Evolutionary conservation across 2,888 invertebrate genomes (phyloP), one percentile per base, ranked within the genome.

Genomic region (Campoplex nolae): DNA sequence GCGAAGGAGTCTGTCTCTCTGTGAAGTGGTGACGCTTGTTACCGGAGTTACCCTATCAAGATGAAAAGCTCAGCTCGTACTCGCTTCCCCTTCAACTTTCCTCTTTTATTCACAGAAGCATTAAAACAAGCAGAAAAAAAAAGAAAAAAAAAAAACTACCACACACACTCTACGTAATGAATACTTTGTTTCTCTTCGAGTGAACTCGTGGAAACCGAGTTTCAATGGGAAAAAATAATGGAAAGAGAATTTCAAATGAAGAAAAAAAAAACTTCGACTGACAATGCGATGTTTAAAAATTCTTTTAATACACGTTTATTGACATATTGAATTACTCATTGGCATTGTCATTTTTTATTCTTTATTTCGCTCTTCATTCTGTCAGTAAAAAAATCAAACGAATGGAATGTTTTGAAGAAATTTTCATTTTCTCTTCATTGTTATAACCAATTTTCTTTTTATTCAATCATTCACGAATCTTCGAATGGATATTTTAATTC

Each of bases 41-140:
- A 87, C 87, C 85, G 76, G 87, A 87, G 87, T 87, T 87, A 85
- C 85, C 79, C 79, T 85, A 87, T 87, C 87, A 75, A 83, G 87
- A 87, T 87, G 87, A 85, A 87, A 87, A 87, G 87, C 82, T 87
- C 87, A 87, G 87, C 87, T 87, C 84, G 45, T 80, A 74, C 83
- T 67, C 54, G 65, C 67, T 62, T 74, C 77, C 76, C 78, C 81
- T 78, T 84, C 77, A 83, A 54, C 80, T 75, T 80, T 77, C 68
- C 77, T 67, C 32, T 45, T 16, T 56, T 79, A 65, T 80, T 79
- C 79, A 84, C 62, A 42, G 42, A 18, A 51, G 48, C 38, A 70
- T 83, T 78, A 13, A 74, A 70, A 56, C 23, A 35, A 83, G 56
- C 48, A 73, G 23, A 23, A 23, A 23, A 23, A 23, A 85, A 51